phyloP scores from a whole-genome alignment of 2,113 vertebrate species.

The Drymodes brunneopygia region DNA sequence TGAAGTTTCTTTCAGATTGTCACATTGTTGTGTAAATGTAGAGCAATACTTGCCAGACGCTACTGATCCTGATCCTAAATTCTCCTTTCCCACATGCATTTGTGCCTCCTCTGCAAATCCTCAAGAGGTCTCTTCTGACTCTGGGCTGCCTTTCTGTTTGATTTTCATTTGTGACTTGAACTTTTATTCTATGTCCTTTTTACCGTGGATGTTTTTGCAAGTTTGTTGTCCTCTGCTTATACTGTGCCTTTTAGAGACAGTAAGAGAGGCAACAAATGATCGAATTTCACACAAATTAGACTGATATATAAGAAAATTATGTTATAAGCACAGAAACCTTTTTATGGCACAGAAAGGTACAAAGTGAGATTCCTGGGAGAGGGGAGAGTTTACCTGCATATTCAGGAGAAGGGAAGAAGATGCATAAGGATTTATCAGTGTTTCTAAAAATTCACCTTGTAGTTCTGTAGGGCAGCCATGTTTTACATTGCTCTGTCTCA shows the following conservation, averaged over 20 bases:
- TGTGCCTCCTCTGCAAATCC: not conserved
- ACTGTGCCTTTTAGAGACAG: not conserved
- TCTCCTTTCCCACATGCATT: not conserved
- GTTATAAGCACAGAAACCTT: not conserved
- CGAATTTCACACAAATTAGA: not conserved
- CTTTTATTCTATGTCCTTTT: not conserved
- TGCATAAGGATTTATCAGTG: not conserved
- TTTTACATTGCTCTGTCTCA: not conserved
- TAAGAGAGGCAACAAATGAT: not conserved
- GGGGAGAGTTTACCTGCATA: not conserved
- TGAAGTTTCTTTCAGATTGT: not conserved
- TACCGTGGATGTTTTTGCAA: not conserved
- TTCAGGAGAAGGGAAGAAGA: not conserved
- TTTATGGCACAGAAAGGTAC: not conserved
- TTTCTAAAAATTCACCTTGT: not conserved
- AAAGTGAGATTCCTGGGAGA: not conserved
- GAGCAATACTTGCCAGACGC: not conserved
- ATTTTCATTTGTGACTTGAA: not conserved
- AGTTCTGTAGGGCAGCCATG: not conserved
- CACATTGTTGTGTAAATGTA: not conserved
- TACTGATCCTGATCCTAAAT: not conserved
- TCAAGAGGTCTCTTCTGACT: not conserved
- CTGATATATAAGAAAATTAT: not conserved
- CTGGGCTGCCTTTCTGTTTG: not conserved
- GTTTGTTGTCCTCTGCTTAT: not conserved